phyloP scores from a whole-genome alignment of 2,797 vertebrate species.

The Centroberyx gerrardi region DNA sequence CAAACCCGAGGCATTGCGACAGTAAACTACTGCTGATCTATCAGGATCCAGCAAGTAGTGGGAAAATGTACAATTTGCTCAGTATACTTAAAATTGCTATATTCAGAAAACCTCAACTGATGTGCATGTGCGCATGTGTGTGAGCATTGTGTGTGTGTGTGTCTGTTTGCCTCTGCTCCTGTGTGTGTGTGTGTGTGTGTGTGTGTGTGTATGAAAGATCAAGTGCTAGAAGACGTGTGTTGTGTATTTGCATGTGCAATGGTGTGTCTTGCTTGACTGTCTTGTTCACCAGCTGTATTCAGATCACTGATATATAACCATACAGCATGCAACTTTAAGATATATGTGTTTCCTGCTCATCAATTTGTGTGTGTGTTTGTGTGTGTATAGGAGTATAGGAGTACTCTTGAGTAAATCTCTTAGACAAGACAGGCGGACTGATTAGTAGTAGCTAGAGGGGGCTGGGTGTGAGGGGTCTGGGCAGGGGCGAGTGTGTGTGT shows the following conservation, averaged over 20 bases:
- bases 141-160: neutral
- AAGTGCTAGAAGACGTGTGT: too few relatives aligned
- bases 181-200: neutral
- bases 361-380: neutral
- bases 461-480: conserved; percentile 8
- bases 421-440: conserved; percentile 16
- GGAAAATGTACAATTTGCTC: neutral
- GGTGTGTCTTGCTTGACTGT: too few relatives aligned
- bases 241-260: neutral
- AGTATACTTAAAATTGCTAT: neutral
- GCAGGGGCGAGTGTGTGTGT: conserved; percentile 11
- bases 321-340: neutral
- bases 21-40: neutral
- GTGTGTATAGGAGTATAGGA: conserved; percentile 11
- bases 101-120: conserved; percentile 8
- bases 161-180: too few relatives aligned
- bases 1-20: neutral
- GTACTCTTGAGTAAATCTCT: conserved; percentile 29
- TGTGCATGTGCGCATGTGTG: neutral
- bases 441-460: conserved; percentile 17
- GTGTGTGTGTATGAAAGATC: neutral
- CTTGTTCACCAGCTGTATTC: neutral
- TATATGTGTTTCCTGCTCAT: neutral
- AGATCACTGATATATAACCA: neutral
- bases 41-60: neutral